A percentile compares a stretch with the other conserved stretches of the same genome.
phyloP scores from a whole-genome alignment of 2,113 vertebrate genomes.

The Eublepharis macularius region DNA sequence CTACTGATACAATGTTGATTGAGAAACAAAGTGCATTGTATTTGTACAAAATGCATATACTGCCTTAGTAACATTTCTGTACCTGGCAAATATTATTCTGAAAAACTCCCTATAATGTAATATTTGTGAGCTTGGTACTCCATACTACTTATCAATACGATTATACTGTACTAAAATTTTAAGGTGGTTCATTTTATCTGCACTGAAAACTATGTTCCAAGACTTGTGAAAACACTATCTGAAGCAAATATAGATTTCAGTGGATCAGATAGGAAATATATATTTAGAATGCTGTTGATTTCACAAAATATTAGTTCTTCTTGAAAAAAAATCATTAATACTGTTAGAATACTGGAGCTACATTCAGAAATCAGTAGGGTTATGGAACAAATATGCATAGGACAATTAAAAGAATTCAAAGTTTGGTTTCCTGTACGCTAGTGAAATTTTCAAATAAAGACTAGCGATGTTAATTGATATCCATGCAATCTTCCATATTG shows the following conservation, averaged over 20 bases:
- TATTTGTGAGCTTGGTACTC: slow-evolving; percentile 26
- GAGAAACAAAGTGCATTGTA: neutral
- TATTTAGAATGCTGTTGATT: neutral
- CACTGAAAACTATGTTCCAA: neutral
- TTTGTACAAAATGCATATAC: neutral
- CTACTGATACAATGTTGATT: too few species aligned
- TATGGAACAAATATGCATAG: neutral
- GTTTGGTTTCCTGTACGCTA: neutral
- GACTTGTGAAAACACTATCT: neutral
- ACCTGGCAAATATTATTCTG: slow-evolving; percentile 4
- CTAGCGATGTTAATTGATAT: too few species aligned
- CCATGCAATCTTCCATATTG: too few species aligned
- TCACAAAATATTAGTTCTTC: neutral
- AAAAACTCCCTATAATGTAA: neutral
- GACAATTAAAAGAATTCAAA: too few species aligned
- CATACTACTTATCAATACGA: slow-evolving; percentile 26
- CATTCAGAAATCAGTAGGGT: neutral
- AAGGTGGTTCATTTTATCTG: slow-evolving; percentile 28
- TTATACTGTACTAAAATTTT: slow-evolving; percentile 47
- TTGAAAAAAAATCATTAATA: neutral
- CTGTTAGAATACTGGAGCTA: fast-evolving
- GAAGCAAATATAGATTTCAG: neutral
- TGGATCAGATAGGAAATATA: neutral
- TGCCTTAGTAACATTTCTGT: slow-evolving; percentile 26
- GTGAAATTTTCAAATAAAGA: neutral